Evolutionary conservation across 1,140 invertebrate species (phyloP), one percentile per base, ranked within the genome.

Genomic region (Anadara kagoshimensis): DNA sequence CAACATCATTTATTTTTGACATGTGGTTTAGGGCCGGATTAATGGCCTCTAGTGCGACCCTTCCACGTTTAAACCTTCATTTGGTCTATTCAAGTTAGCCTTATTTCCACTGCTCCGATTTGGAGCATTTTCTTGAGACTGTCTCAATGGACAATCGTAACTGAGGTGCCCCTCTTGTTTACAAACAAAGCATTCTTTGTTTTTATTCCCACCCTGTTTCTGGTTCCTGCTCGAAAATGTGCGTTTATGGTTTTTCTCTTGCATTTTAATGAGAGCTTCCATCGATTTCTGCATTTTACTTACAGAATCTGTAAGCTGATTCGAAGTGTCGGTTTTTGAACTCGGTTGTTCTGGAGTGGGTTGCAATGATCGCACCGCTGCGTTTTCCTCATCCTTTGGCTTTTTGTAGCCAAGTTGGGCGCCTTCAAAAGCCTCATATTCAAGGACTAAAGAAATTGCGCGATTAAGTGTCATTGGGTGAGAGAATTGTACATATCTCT

Each of bases 401-500:
- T 63, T 63, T 26, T 47, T 63, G 18, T 14, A 24, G n/a, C n/a
- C n/a, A 63, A 5, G 47, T 49, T 61, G 61, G 36, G 22, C 51
- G n/a, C 67, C 64, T 36, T 73, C 56, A 78, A 73, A 73, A 0
- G 62, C 49, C 45, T 70, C 63, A 51, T 43, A 78, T 59, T 73
- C 67, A 7, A 74, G 18, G 7, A 67, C 67, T 20, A 78, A 22
- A 20, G 63, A 57, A 22, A 78, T 73, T 20, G 63, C 75, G 14
- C 26, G 18, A 44, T 73, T 63, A 29, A 73, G 18, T 24, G 76
- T 59, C 5, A 14, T 57, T 44, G 66, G 75, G 54, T 73, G 70
- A 22, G 29, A 56, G 58, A 69, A 77, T 44, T 77, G 66, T 1
- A 77, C 71, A 54, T 73, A 59, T 20, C 49, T 57, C 41, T 68